Conservation (phyloP, 2,888 invertebrate genomes). For the Deilephila elpenor region DNA sequence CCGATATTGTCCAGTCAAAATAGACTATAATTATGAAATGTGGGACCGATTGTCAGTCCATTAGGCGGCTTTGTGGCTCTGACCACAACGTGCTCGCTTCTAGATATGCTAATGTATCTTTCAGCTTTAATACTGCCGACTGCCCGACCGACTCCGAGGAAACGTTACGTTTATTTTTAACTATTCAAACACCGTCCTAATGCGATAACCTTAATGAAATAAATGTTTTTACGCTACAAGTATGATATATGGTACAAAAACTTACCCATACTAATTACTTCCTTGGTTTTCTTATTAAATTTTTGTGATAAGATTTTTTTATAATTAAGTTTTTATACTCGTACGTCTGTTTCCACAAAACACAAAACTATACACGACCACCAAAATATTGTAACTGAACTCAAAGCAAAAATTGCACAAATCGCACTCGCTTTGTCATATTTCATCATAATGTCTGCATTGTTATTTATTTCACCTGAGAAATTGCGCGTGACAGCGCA, state of each 20-base stretch:
- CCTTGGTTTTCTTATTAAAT: background rate
- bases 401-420: slow-evolving; percentile 43
- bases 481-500: slow-evolving; percentile 57
- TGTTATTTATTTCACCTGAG: slow-evolving; percentile 62
- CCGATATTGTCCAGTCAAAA: slow-evolving; percentile 80
- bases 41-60: slow-evolving; percentile 78
- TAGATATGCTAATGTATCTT: slow-evolving; percentile 72
- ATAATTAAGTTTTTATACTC: background rate
- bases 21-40: slow-evolving; percentile 83
- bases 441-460: slow-evolving; percentile 40
- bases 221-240: background rate
- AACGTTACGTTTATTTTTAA: slow-evolving; percentile 22
- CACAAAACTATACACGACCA: slow-evolving; percentile 31
- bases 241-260: background rate
- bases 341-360: background rate
- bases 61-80: slow-evolving; percentile 76
- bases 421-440: slow-evolving; percentile 51
- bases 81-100: slow-evolving; percentile 59
- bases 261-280: background rate
- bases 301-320: background rate
- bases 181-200: background rate
- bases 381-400: slow-evolving; percentile 43
- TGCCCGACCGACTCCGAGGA: background rate
- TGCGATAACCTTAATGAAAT: slow-evolving; percentile 10
- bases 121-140: slow-evolving; percentile 19